phyloP scores from a whole-genome alignment of 1,140 invertebrate species.

The Brachionus asplanchnoidis region DNA sequence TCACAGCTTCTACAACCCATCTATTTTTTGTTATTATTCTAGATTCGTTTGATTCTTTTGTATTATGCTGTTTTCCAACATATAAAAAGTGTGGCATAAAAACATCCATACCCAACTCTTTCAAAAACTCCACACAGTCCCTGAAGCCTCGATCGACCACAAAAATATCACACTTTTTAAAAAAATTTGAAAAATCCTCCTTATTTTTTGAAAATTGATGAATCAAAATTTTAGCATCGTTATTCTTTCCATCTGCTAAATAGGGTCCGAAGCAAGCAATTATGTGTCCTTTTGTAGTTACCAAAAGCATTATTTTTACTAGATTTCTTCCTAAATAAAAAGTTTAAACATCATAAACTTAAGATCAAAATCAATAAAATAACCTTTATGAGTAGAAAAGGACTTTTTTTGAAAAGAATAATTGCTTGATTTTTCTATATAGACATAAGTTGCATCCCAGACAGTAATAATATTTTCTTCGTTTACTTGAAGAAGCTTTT shows the following conservation, averaged over 20 bases:
- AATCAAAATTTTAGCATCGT: neutral
- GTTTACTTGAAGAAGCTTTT: neutral
- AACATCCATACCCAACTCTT: neutral
- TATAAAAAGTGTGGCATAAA: no score
- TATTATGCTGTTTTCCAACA: no score
- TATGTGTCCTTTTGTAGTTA: neutral
- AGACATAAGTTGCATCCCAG: neutral
- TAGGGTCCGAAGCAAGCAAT: neutral
- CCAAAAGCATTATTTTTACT: neutral
- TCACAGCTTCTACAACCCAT: neutral
- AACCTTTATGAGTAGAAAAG: neutral
- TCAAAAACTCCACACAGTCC: neutral
- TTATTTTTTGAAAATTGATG: neutral
- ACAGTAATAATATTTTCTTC: neutral
- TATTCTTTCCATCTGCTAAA: neutral
- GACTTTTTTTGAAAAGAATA: slow-evolving; percentile 13
- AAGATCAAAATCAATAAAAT: neutral
- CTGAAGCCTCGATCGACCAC: neutral
- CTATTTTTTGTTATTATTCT: no score
- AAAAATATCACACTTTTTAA: neutral
- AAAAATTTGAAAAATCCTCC: neutral
- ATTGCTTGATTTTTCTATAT: neutral
- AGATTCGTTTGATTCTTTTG: no score
- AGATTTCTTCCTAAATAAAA: neutral
- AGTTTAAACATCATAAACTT: neutral